phyloP scores from a whole-genome alignment of 2,113 vertebrate genomes.

The Austrofundulus limnaeus region DNA sequence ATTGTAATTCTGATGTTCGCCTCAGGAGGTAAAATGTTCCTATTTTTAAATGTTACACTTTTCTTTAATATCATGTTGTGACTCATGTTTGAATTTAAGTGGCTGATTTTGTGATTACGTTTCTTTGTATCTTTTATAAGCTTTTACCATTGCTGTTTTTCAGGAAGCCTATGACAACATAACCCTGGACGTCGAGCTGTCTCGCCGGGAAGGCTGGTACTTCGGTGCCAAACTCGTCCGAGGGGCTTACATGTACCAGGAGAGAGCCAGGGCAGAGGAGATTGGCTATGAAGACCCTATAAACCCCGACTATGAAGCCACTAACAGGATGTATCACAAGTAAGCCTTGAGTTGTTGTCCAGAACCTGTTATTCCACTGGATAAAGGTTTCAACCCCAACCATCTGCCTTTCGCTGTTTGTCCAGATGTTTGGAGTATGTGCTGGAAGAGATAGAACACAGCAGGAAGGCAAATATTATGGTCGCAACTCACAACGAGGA shows the following conservation, averaged over 20 bases:
- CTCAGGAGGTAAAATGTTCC: background rate
- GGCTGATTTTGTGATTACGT: no score
- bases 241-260: constrained; percentile 95
- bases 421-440: constrained; percentile 89
- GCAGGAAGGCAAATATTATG: constrained; percentile 84
- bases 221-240: constrained; percentile 93
- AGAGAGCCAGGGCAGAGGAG: constrained; percentile 82
- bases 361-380: background rate
- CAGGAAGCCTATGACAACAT: constrained; percentile 91
- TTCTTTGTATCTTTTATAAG: no score
- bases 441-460: constrained; percentile 87
- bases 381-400: constrained; percentile 4
- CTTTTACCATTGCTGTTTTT: background rate
- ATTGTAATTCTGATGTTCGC: background rate
- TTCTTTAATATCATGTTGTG: no score
- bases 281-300: constrained; percentile 91
- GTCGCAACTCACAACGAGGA: constrained; percentile 94
- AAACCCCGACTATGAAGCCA: constrained; percentile 88
- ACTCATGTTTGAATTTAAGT: no score
- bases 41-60: no score
- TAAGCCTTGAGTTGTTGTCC: constrained; percentile 13
- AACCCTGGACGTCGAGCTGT: constrained; percentile 86
- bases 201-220: constrained; percentile 87
- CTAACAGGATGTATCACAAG: constrained; percentile 89
- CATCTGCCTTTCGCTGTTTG: constrained; percentile 10